These are phyloP conservation scores for Tragelaphus buxtoni DNA, from an alignment of 2,113 vertebrate species.

Conservation along the genomic window DNA sequence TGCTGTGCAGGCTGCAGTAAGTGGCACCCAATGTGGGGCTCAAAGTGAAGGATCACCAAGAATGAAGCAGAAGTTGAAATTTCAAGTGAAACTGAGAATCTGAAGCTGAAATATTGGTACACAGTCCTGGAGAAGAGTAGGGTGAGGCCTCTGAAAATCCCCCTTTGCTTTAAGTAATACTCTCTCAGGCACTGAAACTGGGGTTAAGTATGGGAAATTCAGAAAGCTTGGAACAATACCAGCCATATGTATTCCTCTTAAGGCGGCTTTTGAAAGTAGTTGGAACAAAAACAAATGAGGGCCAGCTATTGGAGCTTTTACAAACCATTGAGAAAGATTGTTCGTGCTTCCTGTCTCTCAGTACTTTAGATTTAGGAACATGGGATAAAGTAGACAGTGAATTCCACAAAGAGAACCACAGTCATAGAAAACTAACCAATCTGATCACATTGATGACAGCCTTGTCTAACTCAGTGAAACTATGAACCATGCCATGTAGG, in stretches of 20 bases:
- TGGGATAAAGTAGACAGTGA: neutral
- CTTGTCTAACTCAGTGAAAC: neutral
- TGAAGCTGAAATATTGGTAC: fast-evolving
- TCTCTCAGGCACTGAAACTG: neutral
- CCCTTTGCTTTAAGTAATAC: neutral
- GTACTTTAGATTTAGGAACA: neutral
- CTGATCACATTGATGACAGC: neutral
- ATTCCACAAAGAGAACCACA: neutral
- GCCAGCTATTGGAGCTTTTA: neutral
- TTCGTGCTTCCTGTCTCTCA: neutral
- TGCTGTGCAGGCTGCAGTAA: neutral
- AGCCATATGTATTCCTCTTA: neutral
- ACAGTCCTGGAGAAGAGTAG: fast-evolving
- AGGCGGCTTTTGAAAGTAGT: neutral
- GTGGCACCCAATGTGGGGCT: neutral
- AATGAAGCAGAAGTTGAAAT: neutral
- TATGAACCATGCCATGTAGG: neutral
- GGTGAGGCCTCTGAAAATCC: neutral
- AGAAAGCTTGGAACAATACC: fast-evolving
- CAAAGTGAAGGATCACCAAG: neutral
- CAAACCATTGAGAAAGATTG: neutral
- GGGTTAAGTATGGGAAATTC: neutral
- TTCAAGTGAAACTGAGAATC: neutral
- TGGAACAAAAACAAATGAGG: neutral
- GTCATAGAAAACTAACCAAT: neutral